These are phyloP conservation scores for Sarotherodon lohbergeri DNA, from an alignment of 2,113 vertebrate genomes.

Conservation along the genomic window DNA sequence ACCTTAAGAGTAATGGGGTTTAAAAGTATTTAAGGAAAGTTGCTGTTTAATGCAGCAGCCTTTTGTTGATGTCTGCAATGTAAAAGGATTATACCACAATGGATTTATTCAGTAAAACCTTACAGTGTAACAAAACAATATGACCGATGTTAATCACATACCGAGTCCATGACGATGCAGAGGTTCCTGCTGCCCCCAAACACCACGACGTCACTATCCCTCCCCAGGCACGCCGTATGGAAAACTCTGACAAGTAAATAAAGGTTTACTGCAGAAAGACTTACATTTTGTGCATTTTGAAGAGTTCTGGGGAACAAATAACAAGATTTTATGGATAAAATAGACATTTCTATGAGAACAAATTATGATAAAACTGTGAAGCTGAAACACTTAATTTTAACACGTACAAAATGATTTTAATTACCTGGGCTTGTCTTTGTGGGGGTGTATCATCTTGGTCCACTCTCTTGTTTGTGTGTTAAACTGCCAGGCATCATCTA, in stretches of 20 bases:
- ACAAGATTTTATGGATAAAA: background rate
- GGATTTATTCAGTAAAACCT: background rate
- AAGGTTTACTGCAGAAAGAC: background rate
- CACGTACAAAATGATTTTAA: background rate
- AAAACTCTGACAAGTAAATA: conserved; percentile 74
- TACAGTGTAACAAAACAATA: background rate
- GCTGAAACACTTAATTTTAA: background rate
- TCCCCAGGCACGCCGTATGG: conserved; percentile 89
- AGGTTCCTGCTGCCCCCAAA: conserved; percentile 92
- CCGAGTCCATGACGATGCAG: conserved; percentile 82
- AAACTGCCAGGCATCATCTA: conserved; percentile 91
- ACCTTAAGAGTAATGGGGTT: background rate
- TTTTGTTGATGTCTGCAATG: background rate
- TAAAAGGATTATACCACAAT: background rate
- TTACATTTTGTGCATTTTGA: background rate
- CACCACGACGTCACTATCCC: conserved; percentile 86
- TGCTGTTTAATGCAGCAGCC: background rate
- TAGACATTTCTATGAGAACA: background rate
- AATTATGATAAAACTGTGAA: background rate
- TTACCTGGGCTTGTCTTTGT: conserved; percentile 88
- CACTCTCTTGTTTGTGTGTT: conserved; percentile 77
- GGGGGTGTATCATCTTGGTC: conserved; percentile 77
- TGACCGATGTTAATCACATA: conserved; percentile 49
- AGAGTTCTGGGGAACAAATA: accelerated
- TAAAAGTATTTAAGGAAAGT: background rate